Base-by-base conservation (phyloP, 2,113 vertebrate genomes). In the Origma solitaria region DNA sequence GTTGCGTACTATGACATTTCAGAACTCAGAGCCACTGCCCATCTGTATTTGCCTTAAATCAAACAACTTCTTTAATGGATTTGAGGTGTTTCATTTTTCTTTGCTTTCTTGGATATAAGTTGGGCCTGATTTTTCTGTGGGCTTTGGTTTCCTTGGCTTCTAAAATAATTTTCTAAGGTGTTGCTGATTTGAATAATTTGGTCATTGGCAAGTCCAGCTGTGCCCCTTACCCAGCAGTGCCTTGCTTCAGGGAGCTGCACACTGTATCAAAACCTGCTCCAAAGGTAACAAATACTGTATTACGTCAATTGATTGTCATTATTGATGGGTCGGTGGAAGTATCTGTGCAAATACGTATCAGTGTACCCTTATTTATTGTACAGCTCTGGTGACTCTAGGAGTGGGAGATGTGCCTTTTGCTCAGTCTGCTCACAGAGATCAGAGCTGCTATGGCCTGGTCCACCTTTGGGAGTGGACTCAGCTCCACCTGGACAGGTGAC, bases 31-130 rank as follows among this genome's bases (percentile, higher is more conserved):
- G 45, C 57, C 35, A 65, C 47, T 28, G 27, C 28, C 4, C 13
- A 49, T 77, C 62, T 73, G 35, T 23, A 20, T 75, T 86, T 90
- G 53, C 57, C 64, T 88, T 80, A 85, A 71, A 82, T 85, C 70
- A 81, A 93, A 47, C 10, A 30, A 31, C 24, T 70, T 73, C 50
- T 73, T 58, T 47, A 92, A 44, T 49, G 24, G 51, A 38, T 82
- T 82, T 72, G 58, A 68, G 57, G 75, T 65, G 71, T 95, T 94
- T 77, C 30, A 62, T 92, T 93, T 94, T 66, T 42, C 49, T 82
- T 88, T 71, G 47, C 42, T 44, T 81, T 94, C 71, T 70, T 88
- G 49, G 28, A 33, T 6, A 2, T 10, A 50, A 71, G 5, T 22
- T 45, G 9, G 27, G 40, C 28, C 49, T 76, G 58, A 33, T 80